Evolutionary conservation across 2,113 vertebrate genomes (phyloP), one percentile per base, ranked within the genome.

Genomic region (Carassius gibelio): DNA sequence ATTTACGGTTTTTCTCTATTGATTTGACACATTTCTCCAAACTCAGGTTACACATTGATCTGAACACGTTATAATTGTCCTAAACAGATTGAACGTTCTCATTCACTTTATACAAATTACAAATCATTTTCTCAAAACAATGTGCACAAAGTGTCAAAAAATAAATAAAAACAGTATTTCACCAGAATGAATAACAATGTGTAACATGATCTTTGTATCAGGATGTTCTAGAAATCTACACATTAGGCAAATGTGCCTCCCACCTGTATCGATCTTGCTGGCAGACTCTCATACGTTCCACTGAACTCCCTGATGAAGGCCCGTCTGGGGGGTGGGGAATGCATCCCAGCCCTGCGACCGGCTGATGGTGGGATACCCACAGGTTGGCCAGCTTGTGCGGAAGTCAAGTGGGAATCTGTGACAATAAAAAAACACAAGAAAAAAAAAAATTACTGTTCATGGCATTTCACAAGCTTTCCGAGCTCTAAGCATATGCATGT

Each of bases 231-330:
- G 61, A 50, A 50, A 81, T 50, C 61, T 71, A 50, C 48, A 55
- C 5, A 36, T 36, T 17, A 55, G 30, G 10, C 17, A 72, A 74
- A 17, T 45, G n/a, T 45, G 66, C 11, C 13, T 66, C 92, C 92
- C 52, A 97, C 96, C 92, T 96, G 96, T 74, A 98, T 94, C 0
- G 95, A 96, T 34, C 96, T 94, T 0, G 96, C 96, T 0, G 97
- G 97, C 72, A 97, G 95, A 89, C 97, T 97, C 91, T 97, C 96
- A 36, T 96, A 98, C 57, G 97, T 97, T 85, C 96, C 96, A 2
- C 93, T 95, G 88, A 95, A 95, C 84, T 96, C 95, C 84, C 93
- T 90, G 77, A 94, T 91, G 52, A 94, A 90, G 1, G 95, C 95
- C 1, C 96, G 93, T 7, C 96, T 93, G 1, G 97, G 97, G 1